Conservation (phyloP, 2,113 vertebrate species). For the Lepidothrix coronata region DNA sequence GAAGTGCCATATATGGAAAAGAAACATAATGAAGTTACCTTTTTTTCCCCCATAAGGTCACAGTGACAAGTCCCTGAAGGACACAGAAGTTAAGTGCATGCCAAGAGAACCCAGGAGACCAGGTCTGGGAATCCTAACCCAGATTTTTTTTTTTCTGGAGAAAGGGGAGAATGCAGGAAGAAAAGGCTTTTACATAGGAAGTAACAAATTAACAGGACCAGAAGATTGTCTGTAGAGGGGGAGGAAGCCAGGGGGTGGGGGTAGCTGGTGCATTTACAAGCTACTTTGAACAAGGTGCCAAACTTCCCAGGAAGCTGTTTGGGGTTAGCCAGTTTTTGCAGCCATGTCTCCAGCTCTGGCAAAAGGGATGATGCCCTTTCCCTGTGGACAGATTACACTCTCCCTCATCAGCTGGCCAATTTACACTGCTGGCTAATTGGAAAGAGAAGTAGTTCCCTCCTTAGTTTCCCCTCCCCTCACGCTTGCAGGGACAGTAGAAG, state of each 20-base stretch:
- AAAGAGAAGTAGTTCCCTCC: not conserved
- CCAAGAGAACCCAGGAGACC: not conserved
- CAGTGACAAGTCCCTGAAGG: not conserved
- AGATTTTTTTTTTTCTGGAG: not conserved
- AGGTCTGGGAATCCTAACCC: not conserved
- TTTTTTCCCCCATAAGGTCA: not conserved
- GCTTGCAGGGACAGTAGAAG: not conserved
- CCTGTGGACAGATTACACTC: not conserved
- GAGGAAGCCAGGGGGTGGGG: not conserved
- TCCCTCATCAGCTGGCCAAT: accelerated
- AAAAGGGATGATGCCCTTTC: not conserved
- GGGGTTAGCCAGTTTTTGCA: not conserved
- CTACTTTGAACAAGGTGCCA: not conserved
- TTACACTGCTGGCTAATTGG: not conserved
- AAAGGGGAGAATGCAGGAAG: not conserved
- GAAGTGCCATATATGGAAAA: not conserved
- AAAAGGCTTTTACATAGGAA: slow-evolving; percentile 32
- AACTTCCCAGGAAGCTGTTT: not conserved
- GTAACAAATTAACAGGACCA: slow-evolving; percentile 35
- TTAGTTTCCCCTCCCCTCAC: not conserved
- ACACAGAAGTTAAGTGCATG: not conserved
- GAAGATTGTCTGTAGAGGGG: not conserved
- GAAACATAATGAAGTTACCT: not conserved
- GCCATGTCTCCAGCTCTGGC: accelerated
- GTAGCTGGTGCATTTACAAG: not conserved